phyloP scores from a whole-genome alignment of 2,113 vertebrate genomes.

The Coptodon rendalli region DNA sequence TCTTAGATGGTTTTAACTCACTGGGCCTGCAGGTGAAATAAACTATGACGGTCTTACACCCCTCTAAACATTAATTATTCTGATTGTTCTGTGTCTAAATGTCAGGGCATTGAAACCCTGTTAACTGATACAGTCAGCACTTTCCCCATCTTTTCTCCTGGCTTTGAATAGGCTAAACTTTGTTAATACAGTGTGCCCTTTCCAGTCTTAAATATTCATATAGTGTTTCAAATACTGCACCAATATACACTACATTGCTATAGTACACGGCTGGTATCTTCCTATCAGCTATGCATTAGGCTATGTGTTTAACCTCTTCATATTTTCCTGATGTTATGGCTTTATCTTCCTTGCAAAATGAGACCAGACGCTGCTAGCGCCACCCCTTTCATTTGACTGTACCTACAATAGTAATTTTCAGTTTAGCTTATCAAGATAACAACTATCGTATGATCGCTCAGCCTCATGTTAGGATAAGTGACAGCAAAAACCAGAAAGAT shows the following conservation, averaged over 20 bases:
- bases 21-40: not conserved
- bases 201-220: not conserved
- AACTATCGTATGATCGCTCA: not conserved
- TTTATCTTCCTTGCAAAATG: not conserved
- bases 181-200: not conserved
- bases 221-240: not conserved
- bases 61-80: not conserved
- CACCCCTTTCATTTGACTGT: not conserved
- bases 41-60: not conserved
- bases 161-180: not conserved
- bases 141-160: not conserved
- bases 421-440: not conserved
- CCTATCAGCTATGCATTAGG: not conserved
- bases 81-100: not conserved
- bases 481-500: not conserved
- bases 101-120: not conserved
- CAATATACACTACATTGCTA: not conserved
- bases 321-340: not conserved
- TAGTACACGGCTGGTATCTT: not conserved
- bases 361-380: not conserved
- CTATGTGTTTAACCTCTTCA: not conserved
- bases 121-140: not conserved
- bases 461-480: not conserved
- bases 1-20: not conserved
- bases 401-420: not conserved